Conservation (phyloP, 1,140 invertebrate genomes). For the Monochamus saltuarius region DNA sequence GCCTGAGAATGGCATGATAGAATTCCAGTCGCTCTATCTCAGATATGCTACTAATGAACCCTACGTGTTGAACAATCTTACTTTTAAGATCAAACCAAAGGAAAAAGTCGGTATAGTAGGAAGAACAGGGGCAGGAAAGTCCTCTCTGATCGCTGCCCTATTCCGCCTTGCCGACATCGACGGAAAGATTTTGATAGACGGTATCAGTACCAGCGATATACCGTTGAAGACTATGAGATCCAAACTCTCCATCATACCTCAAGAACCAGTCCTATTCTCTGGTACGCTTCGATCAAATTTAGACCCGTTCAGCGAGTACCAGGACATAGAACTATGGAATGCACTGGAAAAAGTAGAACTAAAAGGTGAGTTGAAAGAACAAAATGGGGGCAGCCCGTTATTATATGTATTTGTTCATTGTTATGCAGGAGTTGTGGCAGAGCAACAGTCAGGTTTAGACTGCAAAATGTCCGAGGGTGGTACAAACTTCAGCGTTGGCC, state of each 20-base stretch:
- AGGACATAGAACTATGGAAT: conserved; percentile 63
- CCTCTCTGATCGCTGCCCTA: conserved; percentile 68
- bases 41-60: conserved; percentile 54
- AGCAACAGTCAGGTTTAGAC: conserved; percentile 50
- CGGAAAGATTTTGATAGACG: conserved; percentile 64
- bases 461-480: conserved; percentile 62
- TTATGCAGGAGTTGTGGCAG: conserved; percentile 42
- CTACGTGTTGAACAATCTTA: conserved; percentile 58
- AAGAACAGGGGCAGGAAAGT: conserved; percentile 75
- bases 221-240: conserved; percentile 62
- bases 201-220: conserved; percentile 56
- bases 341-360: conserved; percentile 64
- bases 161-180: conserved; percentile 69
- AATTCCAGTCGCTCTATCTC: conserved; percentile 74
- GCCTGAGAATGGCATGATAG: conserved; percentile 62
- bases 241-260: conserved; percentile 71
- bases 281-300: conserved; percentile 65
- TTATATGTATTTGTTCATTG: neutral
- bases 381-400: neutral
- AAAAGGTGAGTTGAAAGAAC: conserved; percentile 34
- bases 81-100: conserved; percentile 56
- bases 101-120: conserved; percentile 76
- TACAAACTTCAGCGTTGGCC: conserved; percentile 68
- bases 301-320: conserved; percentile 64
- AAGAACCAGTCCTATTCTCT: conserved; percentile 70